Evolutionary conservation across 2,888 invertebrate genomes (phyloP).

Genomic region (Anagyrus pseudococci): DNA sequence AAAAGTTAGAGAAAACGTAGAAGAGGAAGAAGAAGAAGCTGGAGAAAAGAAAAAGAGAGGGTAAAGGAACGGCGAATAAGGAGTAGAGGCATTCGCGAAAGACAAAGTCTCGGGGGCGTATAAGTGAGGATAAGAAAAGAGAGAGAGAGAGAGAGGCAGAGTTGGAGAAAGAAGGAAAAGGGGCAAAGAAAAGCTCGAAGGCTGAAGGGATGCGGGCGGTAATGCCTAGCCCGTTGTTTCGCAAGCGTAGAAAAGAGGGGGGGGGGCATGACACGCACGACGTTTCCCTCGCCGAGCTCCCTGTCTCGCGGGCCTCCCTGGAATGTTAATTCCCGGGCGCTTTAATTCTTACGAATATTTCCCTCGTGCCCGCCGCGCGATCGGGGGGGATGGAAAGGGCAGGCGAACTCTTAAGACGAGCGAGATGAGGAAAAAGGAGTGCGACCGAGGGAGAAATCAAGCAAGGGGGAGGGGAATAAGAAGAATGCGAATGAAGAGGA

Average conservation of each 20-base stretch:
- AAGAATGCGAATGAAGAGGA: no score
- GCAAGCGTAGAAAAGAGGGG: constrained; percentile 45
- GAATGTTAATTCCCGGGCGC: constrained; percentile 62
- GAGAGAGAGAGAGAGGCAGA: constrained; percentile 24
- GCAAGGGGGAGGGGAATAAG: constrained; percentile 16
- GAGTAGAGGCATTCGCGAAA: constrained; percentile 39
- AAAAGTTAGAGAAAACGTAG: constrained; percentile 6
- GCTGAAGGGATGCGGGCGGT: constrained; percentile 50
- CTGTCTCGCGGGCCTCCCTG: constrained; percentile 46
- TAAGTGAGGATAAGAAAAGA: no score
- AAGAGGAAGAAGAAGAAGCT: not conserved
- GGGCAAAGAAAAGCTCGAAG: constrained; percentile 38
- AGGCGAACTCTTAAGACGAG: constrained; percentile 7
- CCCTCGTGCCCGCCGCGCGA: constrained; percentile 52
- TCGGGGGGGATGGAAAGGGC: constrained; percentile 30
- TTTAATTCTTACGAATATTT: constrained; percentile 63
- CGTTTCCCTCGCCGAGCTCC: constrained; percentile 22
- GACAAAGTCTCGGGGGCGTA: constrained; percentile 48
- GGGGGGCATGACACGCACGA: constrained; percentile 54
- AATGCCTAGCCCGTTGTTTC: constrained; percentile 58
- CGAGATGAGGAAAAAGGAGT: constrained; percentile 11
- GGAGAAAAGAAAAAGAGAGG: constrained; percentile 23
- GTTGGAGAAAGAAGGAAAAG: constrained; percentile 21
- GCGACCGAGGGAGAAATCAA: constrained; percentile 5
- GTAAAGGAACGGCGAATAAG: no score